These are phyloP conservation scores for Nasonia longicornis DNA, from an alignment of 1,140 invertebrate genomes.

Conservation along the genomic window DNA sequence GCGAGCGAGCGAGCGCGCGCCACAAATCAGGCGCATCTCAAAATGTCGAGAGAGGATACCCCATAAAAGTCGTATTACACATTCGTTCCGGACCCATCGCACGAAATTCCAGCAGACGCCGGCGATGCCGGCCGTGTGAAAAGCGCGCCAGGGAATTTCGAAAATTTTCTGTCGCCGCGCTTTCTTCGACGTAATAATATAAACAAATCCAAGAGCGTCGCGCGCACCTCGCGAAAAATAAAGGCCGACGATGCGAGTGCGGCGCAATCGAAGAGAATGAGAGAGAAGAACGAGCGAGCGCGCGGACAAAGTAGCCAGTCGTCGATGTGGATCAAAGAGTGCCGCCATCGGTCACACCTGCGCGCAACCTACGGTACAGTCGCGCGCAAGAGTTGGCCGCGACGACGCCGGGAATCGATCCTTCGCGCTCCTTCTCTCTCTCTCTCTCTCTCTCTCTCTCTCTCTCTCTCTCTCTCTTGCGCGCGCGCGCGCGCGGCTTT, in stretches of 20 bases:
- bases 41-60: conserved; percentile 57
- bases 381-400: conserved; percentile 28
- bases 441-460: neutral
- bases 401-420: conserved; percentile 23
- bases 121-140: neutral
- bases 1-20: conserved; percentile 50
- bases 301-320: conserved; percentile 60
- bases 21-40: conserved; percentile 66
- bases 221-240: neutral
- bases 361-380: conserved; percentile 63
- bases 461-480: neutral
- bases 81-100: conserved; percentile 65
- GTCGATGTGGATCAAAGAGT: conserved; percentile 63
- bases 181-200: neutral
- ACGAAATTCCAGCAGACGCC: neutral
- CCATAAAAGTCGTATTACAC: conserved; percentile 69
- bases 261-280: conserved; percentile 46
- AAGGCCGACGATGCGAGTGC: neutral
- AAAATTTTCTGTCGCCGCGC: neutral
- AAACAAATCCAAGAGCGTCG: neutral
- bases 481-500: neutral
- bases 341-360: conserved; percentile 67
- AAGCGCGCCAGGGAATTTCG: neutral
- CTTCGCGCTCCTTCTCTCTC: neutral
- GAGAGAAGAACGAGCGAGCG: conserved; percentile 48